These are phyloP conservation scores for Epizoanthus illoricatus DNA, from an alignment of 92 coral and sea anemone genomes.

Conservation along the genomic window DNA sequence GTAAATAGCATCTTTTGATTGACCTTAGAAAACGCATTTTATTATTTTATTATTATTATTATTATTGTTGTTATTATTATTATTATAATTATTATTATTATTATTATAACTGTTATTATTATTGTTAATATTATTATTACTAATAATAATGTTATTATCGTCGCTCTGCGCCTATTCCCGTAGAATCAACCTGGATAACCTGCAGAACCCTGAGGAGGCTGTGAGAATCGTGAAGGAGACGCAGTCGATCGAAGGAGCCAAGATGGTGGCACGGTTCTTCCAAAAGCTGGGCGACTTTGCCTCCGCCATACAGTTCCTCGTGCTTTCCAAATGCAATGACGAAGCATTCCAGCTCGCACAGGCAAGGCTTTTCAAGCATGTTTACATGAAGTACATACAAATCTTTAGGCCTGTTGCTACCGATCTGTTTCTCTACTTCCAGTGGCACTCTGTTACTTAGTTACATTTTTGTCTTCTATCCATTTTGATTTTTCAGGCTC, in stretches of 20 bases:
- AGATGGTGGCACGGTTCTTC: constrained; percentile 99
- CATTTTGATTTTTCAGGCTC: constrained; percentile 59
- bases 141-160: too few relatives aligned
- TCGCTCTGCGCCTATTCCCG: background rate
- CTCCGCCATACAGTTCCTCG: constrained; percentile 98
- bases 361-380: constrained; percentile 44
- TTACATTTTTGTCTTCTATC: background rate
- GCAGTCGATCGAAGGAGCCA: constrained; percentile 96
- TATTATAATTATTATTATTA: too few relatives aligned
- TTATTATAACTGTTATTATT: too few relatives aligned
- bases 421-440: background rate
- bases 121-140: too few relatives aligned
- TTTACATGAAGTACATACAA: too few relatives aligned
- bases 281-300: constrained; percentile 98
- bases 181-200: constrained; percentile 87
- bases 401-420: too few relatives aligned
- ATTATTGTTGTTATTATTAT: too few relatives aligned
- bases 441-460: background rate
- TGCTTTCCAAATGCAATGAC: constrained; percentile 95
- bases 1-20: too few relatives aligned
- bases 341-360: constrained; percentile 99
- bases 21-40: too few relatives aligned
- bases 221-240: constrained; percentile 97
- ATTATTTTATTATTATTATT: too few relatives aligned
- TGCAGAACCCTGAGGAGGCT: constrained; percentile 98